These are phyloP conservation scores for Trematomus loennbergii DNA, from an alignment of 2,113 vertebrate genomes.

Conservation along the genomic window DNA sequence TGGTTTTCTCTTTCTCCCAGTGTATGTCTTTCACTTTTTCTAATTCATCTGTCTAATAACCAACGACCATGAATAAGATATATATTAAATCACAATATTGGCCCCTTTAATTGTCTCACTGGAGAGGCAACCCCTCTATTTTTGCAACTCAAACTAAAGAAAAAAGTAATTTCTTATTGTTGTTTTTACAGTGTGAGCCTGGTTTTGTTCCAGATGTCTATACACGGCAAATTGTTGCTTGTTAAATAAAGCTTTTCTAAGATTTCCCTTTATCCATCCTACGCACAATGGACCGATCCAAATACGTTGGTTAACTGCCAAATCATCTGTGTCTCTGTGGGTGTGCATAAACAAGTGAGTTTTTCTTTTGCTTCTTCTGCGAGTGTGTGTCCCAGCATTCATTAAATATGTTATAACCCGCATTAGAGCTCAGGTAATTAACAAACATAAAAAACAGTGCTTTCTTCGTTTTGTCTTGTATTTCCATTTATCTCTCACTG, in stretches of 20 bases:
- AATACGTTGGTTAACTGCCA: slow-evolving; percentile 40
- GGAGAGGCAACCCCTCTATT: slow-evolving; percentile 9
- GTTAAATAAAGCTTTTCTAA: slow-evolving; percentile 28
- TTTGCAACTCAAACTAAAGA: slow-evolving; percentile 8
- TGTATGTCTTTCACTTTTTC: background rate
- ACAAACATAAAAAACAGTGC: slow-evolving; percentile 28
- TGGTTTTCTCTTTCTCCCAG: no score
- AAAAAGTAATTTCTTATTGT: slow-evolving; percentile 10
- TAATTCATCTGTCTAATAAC: slow-evolving; percentile 29
- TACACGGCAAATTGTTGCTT: slow-evolving; percentile 9
- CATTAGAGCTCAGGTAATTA: slow-evolving; percentile 35
- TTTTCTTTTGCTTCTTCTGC: background rate
- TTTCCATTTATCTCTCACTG: slow-evolving; percentile 1
- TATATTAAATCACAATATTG: slow-evolving; percentile 25
- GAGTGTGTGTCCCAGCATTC: slow-evolving; percentile 6
- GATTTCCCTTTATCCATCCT: slow-evolving; percentile 21
- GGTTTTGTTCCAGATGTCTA: slow-evolving; percentile 24
- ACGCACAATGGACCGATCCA: slow-evolving; percentile 31
- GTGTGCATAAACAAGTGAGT: slow-evolving; percentile 1
- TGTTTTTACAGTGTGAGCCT: background rate
- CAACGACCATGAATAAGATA: slow-evolving; percentile 23
- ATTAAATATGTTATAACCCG: slow-evolving; percentile 26
- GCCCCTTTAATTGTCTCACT: slow-evolving; percentile 14
- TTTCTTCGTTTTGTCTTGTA: slow-evolving; percentile 18
- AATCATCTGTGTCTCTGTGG: slow-evolving; percentile 17